Conservation (phyloP, 2,113 vertebrate species). For the Ramphastos sulfuratus region DNA sequence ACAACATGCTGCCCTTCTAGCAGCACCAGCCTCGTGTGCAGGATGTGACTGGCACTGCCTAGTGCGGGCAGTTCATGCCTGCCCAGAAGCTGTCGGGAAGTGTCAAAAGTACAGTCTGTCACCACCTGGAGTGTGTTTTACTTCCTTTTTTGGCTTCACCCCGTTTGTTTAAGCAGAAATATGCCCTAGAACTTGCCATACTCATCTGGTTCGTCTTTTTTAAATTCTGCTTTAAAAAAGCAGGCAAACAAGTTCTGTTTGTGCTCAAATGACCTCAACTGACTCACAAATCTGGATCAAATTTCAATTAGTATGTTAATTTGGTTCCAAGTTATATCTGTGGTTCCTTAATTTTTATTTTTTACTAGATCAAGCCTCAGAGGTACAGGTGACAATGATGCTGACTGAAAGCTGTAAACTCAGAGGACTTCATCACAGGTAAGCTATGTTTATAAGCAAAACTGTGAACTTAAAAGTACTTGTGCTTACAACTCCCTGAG, state of each 20-base stretch:
- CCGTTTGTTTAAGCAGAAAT: background rate
- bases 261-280: background rate
- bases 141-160: background rate
- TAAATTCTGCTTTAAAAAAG: background rate
- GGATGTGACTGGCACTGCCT: background rate
- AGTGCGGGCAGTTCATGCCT: background rate
- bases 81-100: conserved; percentile 25
- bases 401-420: conserved; percentile 98
- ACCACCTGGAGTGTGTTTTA: background rate
- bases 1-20: background rate
- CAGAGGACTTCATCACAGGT: conserved; percentile 97
- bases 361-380: conserved; percentile 90
- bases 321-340: background rate
- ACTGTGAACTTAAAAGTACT: background rate
- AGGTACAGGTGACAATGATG: conserved; percentile 99
- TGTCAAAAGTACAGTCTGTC: background rate
- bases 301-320: background rate
- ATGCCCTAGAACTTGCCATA: conserved; percentile 1
- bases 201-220: background rate
- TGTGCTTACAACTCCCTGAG: background rate
- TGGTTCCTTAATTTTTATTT: background rate
- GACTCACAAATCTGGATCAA: background rate
- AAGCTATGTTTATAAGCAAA: conserved; percentile 18
- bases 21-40: background rate
- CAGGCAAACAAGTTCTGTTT: conserved; percentile 9